Conservation (phyloP, 2,797 vertebrate species). For the Enteromius viviparus region DNA sequence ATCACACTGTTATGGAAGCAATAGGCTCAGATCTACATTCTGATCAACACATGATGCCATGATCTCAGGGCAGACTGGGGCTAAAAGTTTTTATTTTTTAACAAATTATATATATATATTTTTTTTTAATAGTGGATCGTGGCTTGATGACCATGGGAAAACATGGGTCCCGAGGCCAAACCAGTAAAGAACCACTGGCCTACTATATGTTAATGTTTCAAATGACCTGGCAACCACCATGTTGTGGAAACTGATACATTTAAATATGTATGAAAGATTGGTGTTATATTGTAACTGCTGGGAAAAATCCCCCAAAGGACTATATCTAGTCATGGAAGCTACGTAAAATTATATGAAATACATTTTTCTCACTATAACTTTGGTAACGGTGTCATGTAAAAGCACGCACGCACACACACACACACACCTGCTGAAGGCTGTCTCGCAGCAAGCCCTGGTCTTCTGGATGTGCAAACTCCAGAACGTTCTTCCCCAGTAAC, state of each 20-base stretch:
- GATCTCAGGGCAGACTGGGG: background rate
- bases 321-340: background rate
- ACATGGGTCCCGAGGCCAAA: too few relatives aligned
- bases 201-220: too few relatives aligned
- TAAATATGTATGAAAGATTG: too few relatives aligned
- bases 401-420: background rate
- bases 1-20: background rate
- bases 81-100: too few relatives aligned
- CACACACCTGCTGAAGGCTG: constrained; percentile 93
- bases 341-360: background rate
- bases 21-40: background rate
- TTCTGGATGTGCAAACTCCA: constrained; percentile 92
- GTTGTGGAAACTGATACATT: too few relatives aligned
- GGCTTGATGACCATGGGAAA: too few relatives aligned
- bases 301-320: background rate
- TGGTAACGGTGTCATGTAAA: background rate
- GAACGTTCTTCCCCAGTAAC: constrained; percentile 91
- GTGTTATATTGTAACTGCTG: too few relatives aligned
- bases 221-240: too few relatives aligned
- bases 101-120: too few relatives aligned
- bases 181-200: too few relatives aligned
- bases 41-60: background rate
- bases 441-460: constrained; percentile 92
- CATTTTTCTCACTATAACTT: background rate
- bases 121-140: too few relatives aligned